Percentiles rank a stretch among this genome's conserved stretches.
Evolutionary conservation across 2,797 vertebrate species (phyloP).

Genomic region (Neosilurus mollespiculum): DNA sequence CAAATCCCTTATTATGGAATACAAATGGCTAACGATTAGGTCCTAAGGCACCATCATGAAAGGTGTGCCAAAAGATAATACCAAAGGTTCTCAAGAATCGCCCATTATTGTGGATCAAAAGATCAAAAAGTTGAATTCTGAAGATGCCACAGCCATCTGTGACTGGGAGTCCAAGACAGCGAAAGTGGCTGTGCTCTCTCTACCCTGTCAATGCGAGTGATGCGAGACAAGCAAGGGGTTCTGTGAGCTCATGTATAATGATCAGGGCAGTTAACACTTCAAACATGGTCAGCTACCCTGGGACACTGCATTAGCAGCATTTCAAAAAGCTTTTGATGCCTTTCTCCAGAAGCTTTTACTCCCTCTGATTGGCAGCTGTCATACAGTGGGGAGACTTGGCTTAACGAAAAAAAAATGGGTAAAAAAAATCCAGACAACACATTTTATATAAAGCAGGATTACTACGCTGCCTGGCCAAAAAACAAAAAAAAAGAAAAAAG

Average conservation of each 20-base stretch:
- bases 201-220: background rate
- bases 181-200: background rate
- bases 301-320: slow-evolving; percentile 12
- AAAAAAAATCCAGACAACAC: background rate
- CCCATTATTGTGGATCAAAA: background rate
- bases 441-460: background rate
- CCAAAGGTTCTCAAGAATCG: background rate
- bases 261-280: slow-evolving; percentile 12
- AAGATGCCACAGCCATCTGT: background rate
- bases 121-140: slow-evolving; percentile 1
- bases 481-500: no score
- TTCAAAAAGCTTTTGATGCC: slow-evolving; percentile 16
- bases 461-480: background rate
- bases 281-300: background rate
- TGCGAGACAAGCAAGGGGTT: background rate
- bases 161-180: background rate
- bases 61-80: background rate
- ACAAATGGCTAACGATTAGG: background rate
- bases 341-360: background rate
- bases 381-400: background rate
- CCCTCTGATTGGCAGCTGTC: background rate
- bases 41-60: background rate
- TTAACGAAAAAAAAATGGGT: background rate
- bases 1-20: background rate
- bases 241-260: slow-evolving; percentile 2